Percentiles rank a stretch among this genome's conserved stretches.
These are phyloP conservation scores for Amphiprion percula DNA, from an alignment of 2,113 vertebrate species.

Conservation along the genomic window DNA sequence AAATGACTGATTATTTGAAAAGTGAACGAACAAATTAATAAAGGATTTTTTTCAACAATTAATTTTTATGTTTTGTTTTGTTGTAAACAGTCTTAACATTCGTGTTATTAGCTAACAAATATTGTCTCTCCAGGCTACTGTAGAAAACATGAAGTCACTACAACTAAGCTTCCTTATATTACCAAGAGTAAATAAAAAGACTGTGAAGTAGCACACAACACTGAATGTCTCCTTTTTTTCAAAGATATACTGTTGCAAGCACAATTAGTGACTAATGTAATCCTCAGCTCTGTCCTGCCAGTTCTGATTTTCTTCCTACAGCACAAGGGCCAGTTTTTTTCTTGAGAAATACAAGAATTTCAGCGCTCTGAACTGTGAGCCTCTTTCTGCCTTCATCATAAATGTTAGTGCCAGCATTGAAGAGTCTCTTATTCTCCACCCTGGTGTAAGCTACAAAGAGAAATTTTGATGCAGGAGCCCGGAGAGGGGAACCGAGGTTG, in stretches of 20 bases:
- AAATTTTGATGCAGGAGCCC: slow-evolving; percentile 54
- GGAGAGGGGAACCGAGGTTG: slow-evolving; percentile 22
- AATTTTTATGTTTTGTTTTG: too few relatives aligned
- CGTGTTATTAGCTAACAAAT: not conserved
- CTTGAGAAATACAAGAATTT: slow-evolving; percentile 7
- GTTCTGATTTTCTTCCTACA: not conserved
- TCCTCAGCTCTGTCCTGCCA: not conserved
- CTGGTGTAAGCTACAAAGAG: slow-evolving; percentile 53
- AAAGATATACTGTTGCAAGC: not conserved
- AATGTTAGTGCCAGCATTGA: slow-evolving; percentile 17
- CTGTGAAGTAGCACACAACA: not conserved
- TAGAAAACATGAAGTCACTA: not conserved
- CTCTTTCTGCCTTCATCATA: slow-evolving; percentile 46
- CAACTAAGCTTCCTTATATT: too few relatives aligned
- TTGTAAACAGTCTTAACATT: too few relatives aligned
- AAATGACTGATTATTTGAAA: too few relatives aligned
- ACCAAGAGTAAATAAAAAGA: too few relatives aligned
- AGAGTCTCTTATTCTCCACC: slow-evolving; percentile 38
- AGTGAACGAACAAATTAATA: too few relatives aligned
- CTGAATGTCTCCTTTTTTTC: not conserved
- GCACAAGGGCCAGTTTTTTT: slow-evolving; percentile 11
- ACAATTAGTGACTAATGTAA: not conserved
- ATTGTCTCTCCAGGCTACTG: not conserved
- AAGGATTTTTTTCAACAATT: too few relatives aligned
- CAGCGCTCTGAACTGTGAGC: slow-evolving; percentile 8